Evolutionary conservation across 2,888 invertebrate species (phyloP).

Genomic region (Chloroclystis v-ata): DNA sequence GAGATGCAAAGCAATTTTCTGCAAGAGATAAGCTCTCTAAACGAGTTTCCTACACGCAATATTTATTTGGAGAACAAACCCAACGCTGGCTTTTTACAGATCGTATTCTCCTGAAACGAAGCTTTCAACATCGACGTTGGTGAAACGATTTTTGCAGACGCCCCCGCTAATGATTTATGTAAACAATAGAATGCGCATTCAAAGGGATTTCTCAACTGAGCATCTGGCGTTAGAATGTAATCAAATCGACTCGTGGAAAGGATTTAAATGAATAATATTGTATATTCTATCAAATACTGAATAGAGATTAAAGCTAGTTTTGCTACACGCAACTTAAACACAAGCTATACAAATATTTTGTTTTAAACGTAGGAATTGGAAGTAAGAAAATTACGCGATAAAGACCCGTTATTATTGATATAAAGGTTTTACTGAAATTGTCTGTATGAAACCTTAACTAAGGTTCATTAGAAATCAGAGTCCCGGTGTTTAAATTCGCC

Average conservation of each 20-base stretch:
- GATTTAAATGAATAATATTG: constrained; percentile 6
- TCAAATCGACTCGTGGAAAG: constrained; percentile 32
- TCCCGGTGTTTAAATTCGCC: constrained; percentile 10
- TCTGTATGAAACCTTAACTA: neutral
- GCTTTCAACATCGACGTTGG: constrained; percentile 25
- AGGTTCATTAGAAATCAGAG: constrained; percentile 13
- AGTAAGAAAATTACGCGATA: too few relatives aligned
- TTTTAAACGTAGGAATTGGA: too few relatives aligned
- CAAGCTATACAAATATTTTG: too few relatives aligned
- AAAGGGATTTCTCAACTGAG: constrained; percentile 38
- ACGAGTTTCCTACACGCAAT: constrained; percentile 55
- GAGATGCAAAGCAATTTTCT: constrained; percentile 75
- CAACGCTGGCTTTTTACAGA: constrained; percentile 33
- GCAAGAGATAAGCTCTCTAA: constrained; percentile 65
- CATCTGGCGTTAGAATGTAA: constrained; percentile 48
- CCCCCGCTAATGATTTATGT: constrained; percentile 33
- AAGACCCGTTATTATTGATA: neutral
- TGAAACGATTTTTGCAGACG: constrained; percentile 29
- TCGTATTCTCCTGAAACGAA: constrained; percentile 26
- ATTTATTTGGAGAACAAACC: constrained; percentile 46
- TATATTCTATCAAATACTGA: neutral
- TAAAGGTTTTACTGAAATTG: neutral
- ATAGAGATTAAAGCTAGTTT: too few relatives aligned
- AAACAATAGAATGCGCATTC: constrained; percentile 32
- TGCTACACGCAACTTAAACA: too few relatives aligned